Percentiles rank a stretch among this genome's conserved stretches.
phyloP scores from a whole-genome alignment of 1,140 invertebrate genomes.

The Psilanteris sp. region DNA sequence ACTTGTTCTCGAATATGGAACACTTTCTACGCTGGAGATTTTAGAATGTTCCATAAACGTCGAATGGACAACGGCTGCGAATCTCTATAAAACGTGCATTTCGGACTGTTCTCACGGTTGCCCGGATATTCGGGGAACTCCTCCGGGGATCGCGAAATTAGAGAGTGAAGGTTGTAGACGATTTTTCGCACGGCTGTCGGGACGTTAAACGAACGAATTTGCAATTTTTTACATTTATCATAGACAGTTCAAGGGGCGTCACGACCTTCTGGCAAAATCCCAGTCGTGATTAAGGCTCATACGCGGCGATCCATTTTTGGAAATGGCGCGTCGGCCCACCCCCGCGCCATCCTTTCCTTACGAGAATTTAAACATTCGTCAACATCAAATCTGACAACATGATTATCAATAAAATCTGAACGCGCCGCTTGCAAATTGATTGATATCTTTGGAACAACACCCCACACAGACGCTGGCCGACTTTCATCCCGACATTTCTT shows the following conservation, averaged over 20 bases:
- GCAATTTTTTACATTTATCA: conserved; percentile 53
- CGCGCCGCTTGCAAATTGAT: conserved; percentile 16
- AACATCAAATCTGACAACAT: conserved; percentile 49
- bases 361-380: conserved; percentile 34
- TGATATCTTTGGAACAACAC: conserved; percentile 23
- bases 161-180: conserved; percentile 35
- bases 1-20: background rate
- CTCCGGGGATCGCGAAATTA: conserved; percentile 36
- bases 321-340: conserved; percentile 28
- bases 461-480: conserved; percentile 8
- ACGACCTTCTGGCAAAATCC: conserved; percentile 47
- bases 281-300: conserved; percentile 52
- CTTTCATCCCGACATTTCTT: conserved; percentile 17
- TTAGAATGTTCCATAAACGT: background rate
- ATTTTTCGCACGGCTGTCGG: conserved; percentile 48
- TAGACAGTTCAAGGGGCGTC: conserved; percentile 33
- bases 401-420: conserved; percentile 52
- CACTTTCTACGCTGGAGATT: background rate
- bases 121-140: conserved; percentile 21
- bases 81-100: background rate
- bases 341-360: conserved; percentile 10
- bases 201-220: conserved; percentile 15
- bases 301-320: conserved; percentile 36
- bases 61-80: background rate
- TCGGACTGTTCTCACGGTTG: conserved; percentile 30